Percentiles rank a stretch among this genome's conserved stretches.
Evolutionary conservation across 2,113 vertebrate species (phyloP).

Genomic region (Cromileptes altivelis): DNA sequence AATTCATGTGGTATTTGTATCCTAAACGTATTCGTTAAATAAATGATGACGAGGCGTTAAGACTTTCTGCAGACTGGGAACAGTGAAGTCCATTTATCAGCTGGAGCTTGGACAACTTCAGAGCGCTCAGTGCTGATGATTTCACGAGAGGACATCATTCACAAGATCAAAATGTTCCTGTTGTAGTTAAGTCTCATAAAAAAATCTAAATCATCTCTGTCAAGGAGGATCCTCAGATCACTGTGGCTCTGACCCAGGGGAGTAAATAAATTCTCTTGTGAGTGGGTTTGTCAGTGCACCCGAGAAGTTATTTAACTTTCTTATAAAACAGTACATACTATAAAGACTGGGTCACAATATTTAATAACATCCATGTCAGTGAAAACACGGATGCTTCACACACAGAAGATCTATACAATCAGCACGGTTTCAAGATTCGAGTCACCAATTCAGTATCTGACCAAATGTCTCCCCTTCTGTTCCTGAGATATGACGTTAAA

Average conservation of each 20-base stretch:
- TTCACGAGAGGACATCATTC: neutral
- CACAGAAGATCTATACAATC: no score
- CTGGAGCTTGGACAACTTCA: neutral
- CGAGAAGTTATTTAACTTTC: no score
- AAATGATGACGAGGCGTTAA: slow-evolving; percentile 24
- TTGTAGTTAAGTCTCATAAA: neutral
- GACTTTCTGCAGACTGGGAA: slow-evolving; percentile 10
- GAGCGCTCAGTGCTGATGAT: neutral
- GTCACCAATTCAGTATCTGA: no score
- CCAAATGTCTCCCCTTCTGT: no score
- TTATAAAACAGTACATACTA: no score
- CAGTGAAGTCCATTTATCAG: slow-evolving; percentile 18
- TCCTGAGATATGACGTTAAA: no score
- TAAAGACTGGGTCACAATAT: no score
- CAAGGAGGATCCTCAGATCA: neutral
- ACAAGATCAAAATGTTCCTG: neutral
- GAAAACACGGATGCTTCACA: no score
- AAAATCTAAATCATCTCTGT: neutral
- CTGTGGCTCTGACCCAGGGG: neutral
- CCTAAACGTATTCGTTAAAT: slow-evolving; percentile 39
- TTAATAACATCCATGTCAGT: no score
- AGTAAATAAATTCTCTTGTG: neutral
- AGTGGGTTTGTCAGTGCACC: neutral
- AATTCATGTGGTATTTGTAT: slow-evolving; percentile 56
- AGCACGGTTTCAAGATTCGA: no score